Conservation (phyloP, 2,888 invertebrate genomes). For the Temnothorax rugatulus region DNA sequence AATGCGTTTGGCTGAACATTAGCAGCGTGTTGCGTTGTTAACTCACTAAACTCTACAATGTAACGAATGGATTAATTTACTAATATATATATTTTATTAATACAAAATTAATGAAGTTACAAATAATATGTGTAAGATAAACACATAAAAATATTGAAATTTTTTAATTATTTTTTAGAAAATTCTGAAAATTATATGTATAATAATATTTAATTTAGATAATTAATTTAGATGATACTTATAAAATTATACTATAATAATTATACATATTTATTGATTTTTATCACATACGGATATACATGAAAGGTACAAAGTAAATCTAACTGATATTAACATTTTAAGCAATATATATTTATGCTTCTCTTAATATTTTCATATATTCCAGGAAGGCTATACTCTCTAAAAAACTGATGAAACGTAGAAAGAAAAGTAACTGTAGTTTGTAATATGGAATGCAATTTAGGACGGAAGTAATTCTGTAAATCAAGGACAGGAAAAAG, state of each 20-base stretch:
- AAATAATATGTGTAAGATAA: neutral
- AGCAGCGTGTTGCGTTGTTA: slow-evolving; percentile 2
- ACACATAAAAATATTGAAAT: neutral
- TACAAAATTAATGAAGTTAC: neutral
- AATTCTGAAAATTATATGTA: neutral
- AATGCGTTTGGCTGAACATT: slow-evolving; percentile 35
- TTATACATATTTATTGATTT: neutral
- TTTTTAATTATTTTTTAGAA: neutral
- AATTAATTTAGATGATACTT: neutral
- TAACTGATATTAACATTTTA: neutral
- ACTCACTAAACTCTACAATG: slow-evolving; percentile 14
- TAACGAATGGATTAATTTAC: slow-evolving; percentile 9
- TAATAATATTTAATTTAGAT: neutral
- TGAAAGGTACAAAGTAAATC: neutral
- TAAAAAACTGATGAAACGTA: neutral
- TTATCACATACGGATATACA: neutral
- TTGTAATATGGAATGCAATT: slow-evolving; percentile 26
- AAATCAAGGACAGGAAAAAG: neutral
- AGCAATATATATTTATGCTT: slow-evolving; percentile 3
- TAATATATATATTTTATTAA: neutral
- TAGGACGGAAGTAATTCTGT: slow-evolving; percentile 14
- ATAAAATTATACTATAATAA: neutral
- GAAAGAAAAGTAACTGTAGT: slow-evolving; percentile 22
- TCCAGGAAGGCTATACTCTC: neutral
- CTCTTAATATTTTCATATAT: slow-evolving; percentile 1